Base-by-base conservation (phyloP, 1,140 invertebrate species). In the Condylostylus longicornis region DNA sequence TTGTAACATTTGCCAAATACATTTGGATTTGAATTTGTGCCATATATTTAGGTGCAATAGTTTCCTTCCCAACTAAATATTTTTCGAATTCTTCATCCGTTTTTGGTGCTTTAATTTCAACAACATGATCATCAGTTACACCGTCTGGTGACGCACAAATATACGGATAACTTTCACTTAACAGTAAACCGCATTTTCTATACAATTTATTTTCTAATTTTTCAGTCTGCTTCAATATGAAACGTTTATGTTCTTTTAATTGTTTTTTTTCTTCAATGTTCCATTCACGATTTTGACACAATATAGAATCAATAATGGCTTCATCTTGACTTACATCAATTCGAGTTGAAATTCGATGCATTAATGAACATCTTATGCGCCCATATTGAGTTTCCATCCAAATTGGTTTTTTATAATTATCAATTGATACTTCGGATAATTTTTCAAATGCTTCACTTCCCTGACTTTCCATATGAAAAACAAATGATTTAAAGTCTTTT, bases 11-110 rank as follows among this genome's bases (percentile, higher is more conserved):
- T 6, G 48, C 52, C 18, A 64, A 39, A 27, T 54, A 58, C 64
- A 67, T 68, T 49, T 67, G 66, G n/a, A 66, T 45, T 40, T 66
- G 63, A 18, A 68, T 61, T 44, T 67, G 63, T 8, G 62, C 64
- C 44, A 58, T 56, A 32, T 58, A 64, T 39, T 63, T 67, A 1
- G 49, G 48, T 2, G 44, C 47, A 15, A 66, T 56, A 15, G 58
- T 50, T 22, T 57, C 48, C 4, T 54, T 40, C 1, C 44, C 44
- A 18, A 46, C 48, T 8, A 61, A 43, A 41, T 64, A 65, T 23
- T 54, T 56, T 30, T 53, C 48, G 25, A 63, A 50, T 32, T 56
- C 58, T 39, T 63, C 59, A 25, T 59, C 49, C 9, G 48, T 58
- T 33, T 44, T 47, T 5, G 63, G 64, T 35, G 62, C 58, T 42